Evolutionary conservation across 2,888 invertebrate genomes (phyloP).

Genomic region (Drosophila engyochracea): DNA sequence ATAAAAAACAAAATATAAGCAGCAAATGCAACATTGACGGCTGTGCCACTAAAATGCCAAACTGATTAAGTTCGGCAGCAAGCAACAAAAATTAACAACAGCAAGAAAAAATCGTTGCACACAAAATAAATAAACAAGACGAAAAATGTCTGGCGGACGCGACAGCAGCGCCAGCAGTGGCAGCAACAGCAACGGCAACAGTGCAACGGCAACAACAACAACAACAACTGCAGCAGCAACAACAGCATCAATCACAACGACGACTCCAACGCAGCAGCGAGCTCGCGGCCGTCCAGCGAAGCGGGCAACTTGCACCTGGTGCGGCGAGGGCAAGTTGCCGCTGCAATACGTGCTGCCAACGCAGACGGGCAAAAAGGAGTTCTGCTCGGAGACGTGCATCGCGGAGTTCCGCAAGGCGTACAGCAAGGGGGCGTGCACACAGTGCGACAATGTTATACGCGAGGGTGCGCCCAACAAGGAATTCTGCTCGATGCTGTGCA

Average conservation of each 20-base stretch:
- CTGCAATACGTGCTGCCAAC: slow-evolving; percentile 93
- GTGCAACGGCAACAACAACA: slow-evolving; percentile 52
- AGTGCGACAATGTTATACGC: slow-evolving; percentile 94
- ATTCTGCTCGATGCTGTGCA: slow-evolving; percentile 93
- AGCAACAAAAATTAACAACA: slow-evolving; percentile 9
- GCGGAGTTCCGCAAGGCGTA: slow-evolving; percentile 95
- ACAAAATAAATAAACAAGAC: slow-evolving; percentile 13
- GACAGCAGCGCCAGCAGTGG: slow-evolving; percentile 60
- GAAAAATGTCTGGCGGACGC: slow-evolving; percentile 83
- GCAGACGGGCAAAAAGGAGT: slow-evolving; percentile 95
- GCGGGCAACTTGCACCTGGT: slow-evolving; percentile 92
- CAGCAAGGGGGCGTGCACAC: slow-evolving; percentile 93
- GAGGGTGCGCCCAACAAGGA: slow-evolving; percentile 91
- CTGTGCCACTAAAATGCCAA: slow-evolving; percentile 37
- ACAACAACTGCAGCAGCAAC: slow-evolving; percentile 55
- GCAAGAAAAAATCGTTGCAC: slow-evolving; percentile 18
- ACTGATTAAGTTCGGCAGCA: slow-evolving; percentile 19
- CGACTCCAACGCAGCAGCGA: slow-evolving; percentile 69
- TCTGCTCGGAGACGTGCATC: slow-evolving; percentile 95
- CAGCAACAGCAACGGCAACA: slow-evolving; percentile 16
- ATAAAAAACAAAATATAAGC: slow-evolving; percentile 8
- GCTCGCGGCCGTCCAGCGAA: slow-evolving; percentile 91
- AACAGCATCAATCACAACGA: slow-evolving; percentile 46
- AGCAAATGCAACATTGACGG: not conserved
- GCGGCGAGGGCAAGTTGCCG: slow-evolving; percentile 92